phyloP scores from a whole-genome alignment of 2,113 vertebrate species.

The Oceanodroma tethys region DNA sequence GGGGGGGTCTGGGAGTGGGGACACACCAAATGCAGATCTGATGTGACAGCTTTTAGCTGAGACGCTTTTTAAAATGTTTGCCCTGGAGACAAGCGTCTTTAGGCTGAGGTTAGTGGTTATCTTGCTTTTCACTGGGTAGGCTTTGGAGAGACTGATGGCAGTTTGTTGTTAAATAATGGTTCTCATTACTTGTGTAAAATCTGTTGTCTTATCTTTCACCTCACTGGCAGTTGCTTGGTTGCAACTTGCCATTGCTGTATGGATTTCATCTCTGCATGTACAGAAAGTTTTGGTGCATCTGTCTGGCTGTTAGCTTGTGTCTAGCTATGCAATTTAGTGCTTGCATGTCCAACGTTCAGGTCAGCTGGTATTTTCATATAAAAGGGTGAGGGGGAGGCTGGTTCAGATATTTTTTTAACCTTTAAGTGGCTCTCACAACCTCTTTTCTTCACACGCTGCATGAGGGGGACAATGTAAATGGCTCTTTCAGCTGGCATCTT shows the following conservation, averaged over 20 bases:
- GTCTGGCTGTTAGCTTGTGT: not conserved
- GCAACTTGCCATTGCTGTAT: rapidly evolving
- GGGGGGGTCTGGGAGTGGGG: too few species aligned
- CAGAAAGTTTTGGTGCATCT: not conserved
- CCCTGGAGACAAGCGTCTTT: rapidly evolving
- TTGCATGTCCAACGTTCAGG: rapidly evolving
- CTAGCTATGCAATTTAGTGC: rapidly evolving
- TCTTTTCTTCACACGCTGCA: not conserved
- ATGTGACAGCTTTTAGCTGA: not conserved
- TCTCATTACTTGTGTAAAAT: not conserved
- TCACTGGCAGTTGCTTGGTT: rapidly evolving
- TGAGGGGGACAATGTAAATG: not conserved
- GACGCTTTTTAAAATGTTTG: rapidly evolving
- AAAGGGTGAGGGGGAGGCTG: rapidly evolving
- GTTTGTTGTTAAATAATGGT: rapidly evolving
- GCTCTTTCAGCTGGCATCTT: not conserved
- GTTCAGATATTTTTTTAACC: not conserved
- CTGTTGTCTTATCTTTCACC: rapidly evolving
- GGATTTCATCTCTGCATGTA: not conserved
- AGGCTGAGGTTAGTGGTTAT: not conserved
- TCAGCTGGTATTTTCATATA: not conserved
- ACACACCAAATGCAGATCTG: rapidly evolving
- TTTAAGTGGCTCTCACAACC: not conserved
- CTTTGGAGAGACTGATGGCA: not conserved
- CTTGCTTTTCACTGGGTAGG: not conserved